Evolutionary conservation across 2,113 vertebrate species (phyloP), one percentile per base, ranked within the genome.

Genomic region (Camelus bactrianus): DNA sequence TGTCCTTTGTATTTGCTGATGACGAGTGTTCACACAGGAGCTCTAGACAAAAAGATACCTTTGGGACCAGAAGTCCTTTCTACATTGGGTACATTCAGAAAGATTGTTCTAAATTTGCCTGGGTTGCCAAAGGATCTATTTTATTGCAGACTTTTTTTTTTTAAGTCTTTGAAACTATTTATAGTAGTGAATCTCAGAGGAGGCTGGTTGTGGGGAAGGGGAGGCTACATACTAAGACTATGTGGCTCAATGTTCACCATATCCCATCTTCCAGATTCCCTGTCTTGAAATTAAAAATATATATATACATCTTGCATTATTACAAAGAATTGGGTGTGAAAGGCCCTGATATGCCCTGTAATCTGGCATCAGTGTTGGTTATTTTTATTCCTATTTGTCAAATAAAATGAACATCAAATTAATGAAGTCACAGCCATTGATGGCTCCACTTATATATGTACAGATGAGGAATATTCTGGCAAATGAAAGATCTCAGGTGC

Each of bases 121-220:
- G 35, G 35, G 62, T 87, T 93, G 28, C 93, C 56, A 91, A 94
- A 97, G 81, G 88, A 95, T 65, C 64, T 69, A 38, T 81, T 96
- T 88, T n/a, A 69, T 48, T 24, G 5, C 10, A 48, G 67, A 56
- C 54, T 56, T 14, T 54, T 54, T 93, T 85, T 83, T 83, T n/a
- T 64, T 46, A 2, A 56, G 26, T 46, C 67, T 64, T 94, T 69
- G 48, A 82, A 70, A 94, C 81, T 88, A 70, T 91, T 94, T 64
- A 79, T 58, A 81, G 46, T 38, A 42, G 32, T 84, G 15, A 75
- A 54, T 58, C 60, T 91, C 87, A 24, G 56, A 60, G 17, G n/a
- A 28, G 8, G 13, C 35, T 89, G n/a, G 6, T 20, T 6, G 8
- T 50, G 12, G n/a, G 20, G 24, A 12, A 4, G 16, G 48, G 52